phyloP scores from a whole-genome alignment of 2,888 invertebrate species.

The Congeria kusceri region DNA sequence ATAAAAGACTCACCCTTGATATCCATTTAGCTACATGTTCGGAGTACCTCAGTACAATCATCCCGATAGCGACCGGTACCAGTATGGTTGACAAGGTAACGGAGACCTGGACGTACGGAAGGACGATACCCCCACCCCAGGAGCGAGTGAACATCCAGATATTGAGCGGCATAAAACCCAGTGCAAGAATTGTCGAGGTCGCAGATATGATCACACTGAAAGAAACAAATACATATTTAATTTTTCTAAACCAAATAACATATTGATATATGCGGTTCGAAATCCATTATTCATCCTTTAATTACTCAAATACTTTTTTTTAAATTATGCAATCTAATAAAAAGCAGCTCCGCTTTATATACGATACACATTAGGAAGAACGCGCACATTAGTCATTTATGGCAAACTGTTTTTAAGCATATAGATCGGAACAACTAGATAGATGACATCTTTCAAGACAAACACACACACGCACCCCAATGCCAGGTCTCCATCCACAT shows the following conservation, averaged over 20 bases:
- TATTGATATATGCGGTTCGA: too few relatives aligned
- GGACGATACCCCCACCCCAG: not conserved
- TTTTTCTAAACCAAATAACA: too few relatives aligned
- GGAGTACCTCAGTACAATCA: conserved; percentile 17
- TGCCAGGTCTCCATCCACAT: conserved; percentile 30
- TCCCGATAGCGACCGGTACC: conserved; percentile 23
- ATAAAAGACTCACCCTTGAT: conserved; percentile 9
- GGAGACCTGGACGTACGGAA: conserved; percentile 22
- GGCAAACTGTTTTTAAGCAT: too few relatives aligned
- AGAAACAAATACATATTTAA: not conserved
- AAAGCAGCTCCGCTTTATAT: too few relatives aligned
- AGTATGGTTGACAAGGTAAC: conserved; percentile 20
- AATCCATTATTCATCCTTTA: too few relatives aligned
- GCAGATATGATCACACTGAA: conserved; percentile 23
- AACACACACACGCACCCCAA: conserved; percentile 17
- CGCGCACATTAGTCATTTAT: too few relatives aligned
- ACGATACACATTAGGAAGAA: too few relatives aligned
- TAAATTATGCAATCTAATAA: too few relatives aligned
- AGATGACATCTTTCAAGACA: too few relatives aligned
- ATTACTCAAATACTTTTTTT: too few relatives aligned
- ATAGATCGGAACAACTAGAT: too few relatives aligned
- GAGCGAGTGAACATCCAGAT: conserved; percentile 25
- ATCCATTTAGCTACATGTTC: conserved; percentile 26
- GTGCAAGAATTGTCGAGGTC: conserved; percentile 10
- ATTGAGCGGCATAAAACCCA: conserved; percentile 29